A percentile compares a stretch with the other conserved stretches of the same genome.
These are phyloP conservation scores for Drosophila colorata DNA, from an alignment of 2,888 invertebrate genomes.

Conservation along the genomic window DNA sequence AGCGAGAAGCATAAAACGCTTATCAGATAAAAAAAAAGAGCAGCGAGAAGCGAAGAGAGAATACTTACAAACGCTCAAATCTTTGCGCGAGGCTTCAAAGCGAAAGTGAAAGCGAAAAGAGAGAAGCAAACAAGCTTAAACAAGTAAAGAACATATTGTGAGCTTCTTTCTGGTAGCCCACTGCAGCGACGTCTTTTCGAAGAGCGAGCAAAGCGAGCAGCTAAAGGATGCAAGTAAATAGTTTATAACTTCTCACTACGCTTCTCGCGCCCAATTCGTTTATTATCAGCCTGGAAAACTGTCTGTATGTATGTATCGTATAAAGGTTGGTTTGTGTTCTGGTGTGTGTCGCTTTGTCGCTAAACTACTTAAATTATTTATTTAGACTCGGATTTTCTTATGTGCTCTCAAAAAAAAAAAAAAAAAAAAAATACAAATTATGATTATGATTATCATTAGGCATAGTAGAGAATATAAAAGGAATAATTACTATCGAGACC, in stretches of 20 bases:
- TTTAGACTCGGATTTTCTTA: constrained; percentile 55
- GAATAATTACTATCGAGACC: constrained; percentile 80
- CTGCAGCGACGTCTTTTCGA: too few species aligned
- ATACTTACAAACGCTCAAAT: neutral
- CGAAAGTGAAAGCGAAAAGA: neutral
- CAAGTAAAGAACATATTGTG: neutral
- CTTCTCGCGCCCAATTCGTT: constrained; percentile 2
- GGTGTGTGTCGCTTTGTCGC: constrained; percentile 24
- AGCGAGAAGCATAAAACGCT: neutral
- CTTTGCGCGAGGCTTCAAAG: neutral
- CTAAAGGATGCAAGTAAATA: too few species aligned
- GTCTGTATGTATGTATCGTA: constrained; percentile 15
- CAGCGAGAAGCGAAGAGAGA: constrained; percentile 2
- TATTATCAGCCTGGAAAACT: constrained; percentile 7
- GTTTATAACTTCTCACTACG: neutral
- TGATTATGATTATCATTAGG: constrained; percentile 69
- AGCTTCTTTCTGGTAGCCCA: neutral
- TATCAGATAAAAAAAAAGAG: neutral
- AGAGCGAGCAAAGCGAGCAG: neutral
- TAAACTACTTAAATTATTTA: constrained; percentile 55
- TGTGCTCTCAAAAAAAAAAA: constrained; percentile 73
- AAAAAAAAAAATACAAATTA: constrained; percentile 58
- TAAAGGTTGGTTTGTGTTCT: neutral
- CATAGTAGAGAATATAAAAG: constrained; percentile 75
- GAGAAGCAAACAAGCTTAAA: neutral